Base-by-base conservation (phyloP, 1,140 invertebrate genomes). In the Habropoda laboriosa region DNA sequence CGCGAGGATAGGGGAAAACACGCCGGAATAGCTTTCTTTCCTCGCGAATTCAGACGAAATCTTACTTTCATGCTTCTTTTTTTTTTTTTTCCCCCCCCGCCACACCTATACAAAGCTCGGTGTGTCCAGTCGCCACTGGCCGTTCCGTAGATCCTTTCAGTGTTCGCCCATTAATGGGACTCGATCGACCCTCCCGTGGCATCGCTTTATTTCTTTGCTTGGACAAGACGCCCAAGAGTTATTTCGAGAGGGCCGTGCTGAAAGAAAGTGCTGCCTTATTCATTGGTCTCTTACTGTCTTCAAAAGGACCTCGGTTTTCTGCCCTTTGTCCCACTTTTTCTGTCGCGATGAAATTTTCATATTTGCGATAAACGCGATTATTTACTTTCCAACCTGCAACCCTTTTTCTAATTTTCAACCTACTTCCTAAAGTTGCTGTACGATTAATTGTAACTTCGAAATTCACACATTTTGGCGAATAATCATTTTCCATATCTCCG, bases 151-250 rank as follows among this genome's bases (percentile, higher is more conserved):
- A 67, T 74, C 70, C 72, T 85, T 85, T 85, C 83, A 85, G 51
- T 60, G 72, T 73, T 85, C 82, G 67, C 68, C 87, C 88, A 88
- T 90, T 90, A 90, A 88, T 86, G 82, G 85, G 86, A 83, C 85
- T 78, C 86, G 87, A 90, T 89, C 88, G 87, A 89, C 81, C 85
- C 87, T 82, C 81, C n/a, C 49, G 49, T 66, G 21, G 51, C 79
- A 72, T 72, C 73, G 68, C 73, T 89, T 89, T 88, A 88, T 90
- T 90, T 88, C 79, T 83, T 75, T 81, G 82, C 83, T 58, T 58
- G 83, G 70, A 81, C 73, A 85, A 81, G 83, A 85, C 80, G 84
- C 67, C 73, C 45, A 68, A 73, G 67, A 79, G 78, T 85, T 79
- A 81, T 85, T 85, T 85, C 61, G 82, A 89, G 88, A 86, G 82